phyloP scores from a whole-genome alignment of 2,797 vertebrate genomes.

The Dermochelys coriacea region DNA sequence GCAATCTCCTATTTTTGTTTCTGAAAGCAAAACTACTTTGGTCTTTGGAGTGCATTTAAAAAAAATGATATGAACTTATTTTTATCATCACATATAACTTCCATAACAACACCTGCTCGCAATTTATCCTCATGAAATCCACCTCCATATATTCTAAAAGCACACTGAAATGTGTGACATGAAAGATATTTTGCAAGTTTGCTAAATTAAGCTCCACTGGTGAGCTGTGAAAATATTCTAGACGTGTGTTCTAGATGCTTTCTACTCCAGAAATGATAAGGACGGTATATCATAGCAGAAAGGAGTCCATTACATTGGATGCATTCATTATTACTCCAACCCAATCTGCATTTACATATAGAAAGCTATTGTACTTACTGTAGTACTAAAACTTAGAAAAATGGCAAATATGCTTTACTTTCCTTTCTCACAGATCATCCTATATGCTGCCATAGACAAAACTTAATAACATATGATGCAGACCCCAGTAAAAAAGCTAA shows the following conservation, averaged over 20 bases:
- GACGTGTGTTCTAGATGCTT: neutral
- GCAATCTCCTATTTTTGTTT: neutral
- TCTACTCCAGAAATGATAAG: neutral
- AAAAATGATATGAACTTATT: neutral
- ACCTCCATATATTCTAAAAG: slow-evolving; percentile 32
- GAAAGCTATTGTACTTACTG: neutral
- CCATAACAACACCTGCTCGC: slow-evolving; percentile 40
- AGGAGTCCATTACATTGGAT: neutral
- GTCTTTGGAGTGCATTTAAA: neutral
- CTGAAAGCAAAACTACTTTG: neutral
- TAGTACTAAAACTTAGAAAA: neutral
- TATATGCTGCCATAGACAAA: neutral
- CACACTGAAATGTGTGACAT: slow-evolving; percentile 15
- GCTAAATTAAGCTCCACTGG: neutral
- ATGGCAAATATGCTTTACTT: neutral
- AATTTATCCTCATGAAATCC: slow-evolving; percentile 41
- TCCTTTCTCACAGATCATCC: neutral
- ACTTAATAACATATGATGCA: neutral
- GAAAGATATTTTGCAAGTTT: neutral
- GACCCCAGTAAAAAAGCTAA: neutral
- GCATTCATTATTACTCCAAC: neutral
- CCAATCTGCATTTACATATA: neutral
- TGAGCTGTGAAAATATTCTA: neutral
- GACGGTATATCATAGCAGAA: neutral
- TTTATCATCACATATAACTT: slow-evolving; percentile 40